phyloP scores from a whole-genome alignment of 2,888 invertebrate species.

The Acrobasis consociella region DNA sequence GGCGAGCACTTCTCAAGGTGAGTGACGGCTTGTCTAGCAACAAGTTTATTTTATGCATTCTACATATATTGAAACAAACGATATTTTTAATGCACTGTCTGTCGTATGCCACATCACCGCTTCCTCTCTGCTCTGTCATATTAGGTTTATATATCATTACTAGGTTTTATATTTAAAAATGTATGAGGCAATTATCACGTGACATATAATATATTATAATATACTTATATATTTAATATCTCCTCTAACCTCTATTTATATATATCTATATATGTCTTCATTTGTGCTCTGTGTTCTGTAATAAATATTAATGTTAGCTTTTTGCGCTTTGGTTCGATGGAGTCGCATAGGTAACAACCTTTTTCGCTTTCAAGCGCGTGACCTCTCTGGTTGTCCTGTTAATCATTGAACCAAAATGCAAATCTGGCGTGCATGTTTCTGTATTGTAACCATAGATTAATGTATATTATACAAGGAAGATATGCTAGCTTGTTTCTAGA shows the following conservation, averaged over 20 bases:
- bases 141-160: slow-evolving; percentile 80
- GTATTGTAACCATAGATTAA: slow-evolving; percentile 78
- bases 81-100: slow-evolving; percentile 84
- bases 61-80: slow-evolving; percentile 81
- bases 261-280: slow-evolving; percentile 62
- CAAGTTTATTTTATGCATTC: slow-evolving; percentile 81
- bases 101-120: slow-evolving; percentile 84
- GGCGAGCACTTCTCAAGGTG: slow-evolving; percentile 94
- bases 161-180: slow-evolving; percentile 74
- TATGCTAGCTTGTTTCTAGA: slow-evolving; percentile 80
- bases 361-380: slow-evolving; percentile 41
- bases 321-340: slow-evolving; percentile 81
- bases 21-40: slow-evolving; percentile 82
- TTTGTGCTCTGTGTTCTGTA: slow-evolving; percentile 81
- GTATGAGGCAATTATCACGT: slow-evolving; percentile 82
- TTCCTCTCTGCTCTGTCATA: slow-evolving; percentile 84
- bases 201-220: slow-evolving; percentile 64
- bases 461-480: slow-evolving; percentile 66
- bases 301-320: slow-evolving; percentile 77
- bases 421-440: slow-evolving; percentile 77
- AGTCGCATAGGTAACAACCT: slow-evolving; percentile 50
- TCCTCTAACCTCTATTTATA: slow-evolving; percentile 67
- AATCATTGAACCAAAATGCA: slow-evolving; percentile 80
- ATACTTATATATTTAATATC: slow-evolving; percentile 67
- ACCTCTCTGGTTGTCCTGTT: slow-evolving; percentile 50